Evolutionary conservation across 2,797 vertebrate species (phyloP), one percentile per base, ranked within the genome.

Genomic region (Gymnopithys bicolor): DNA sequence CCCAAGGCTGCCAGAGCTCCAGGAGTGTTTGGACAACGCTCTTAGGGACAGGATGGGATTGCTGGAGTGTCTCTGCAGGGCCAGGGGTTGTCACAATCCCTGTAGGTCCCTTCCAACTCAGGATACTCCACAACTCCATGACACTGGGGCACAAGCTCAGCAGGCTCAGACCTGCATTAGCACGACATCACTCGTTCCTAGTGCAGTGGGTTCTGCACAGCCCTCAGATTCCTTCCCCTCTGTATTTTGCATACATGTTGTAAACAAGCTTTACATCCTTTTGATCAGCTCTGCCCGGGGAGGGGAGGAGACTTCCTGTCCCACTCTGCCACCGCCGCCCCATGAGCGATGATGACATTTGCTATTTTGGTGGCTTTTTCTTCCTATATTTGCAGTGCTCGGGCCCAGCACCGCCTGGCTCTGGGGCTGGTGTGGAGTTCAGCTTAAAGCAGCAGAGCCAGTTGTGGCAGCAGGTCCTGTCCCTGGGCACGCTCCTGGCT

Each of bases 231-330:
- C 14, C 74, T 83, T 33, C 93, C 84, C 90, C 60, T 46, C 68
- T 51, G 27, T 41, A 70, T 82, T 95, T 87, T 94, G 93, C 96
- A 92, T 79, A 55, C 92, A 63, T 67, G 81, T 85, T 79, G 94
- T 95, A 92, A 94, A 95, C 95, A 95, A 95, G 94, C 84, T 83
- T 84, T 80, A 87, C 88, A 92, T 87, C 81, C 93, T 92, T 91
- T 68, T 95, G 94, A 92, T 89, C 83, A 74, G 71, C 90, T 39
- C 84, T 84, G 87, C 84, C 74, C 62, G 8, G 71, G 92, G 94
- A 94, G 93, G 93, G 93, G 91, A 95, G 93, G 90, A 96, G 77
- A 56, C 77, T 95, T 95, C 95, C 96, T 95, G 93, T 87, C 71
- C 82, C 90, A 58, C 77, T 88, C 51, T 83, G 91, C 84, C 59